Percentiles rank a stretch among this genome's conserved stretches.
Evolutionary conservation across 2,797 vertebrate species (phyloP).

Genomic region (Pseudochirops corinnae): DNA sequence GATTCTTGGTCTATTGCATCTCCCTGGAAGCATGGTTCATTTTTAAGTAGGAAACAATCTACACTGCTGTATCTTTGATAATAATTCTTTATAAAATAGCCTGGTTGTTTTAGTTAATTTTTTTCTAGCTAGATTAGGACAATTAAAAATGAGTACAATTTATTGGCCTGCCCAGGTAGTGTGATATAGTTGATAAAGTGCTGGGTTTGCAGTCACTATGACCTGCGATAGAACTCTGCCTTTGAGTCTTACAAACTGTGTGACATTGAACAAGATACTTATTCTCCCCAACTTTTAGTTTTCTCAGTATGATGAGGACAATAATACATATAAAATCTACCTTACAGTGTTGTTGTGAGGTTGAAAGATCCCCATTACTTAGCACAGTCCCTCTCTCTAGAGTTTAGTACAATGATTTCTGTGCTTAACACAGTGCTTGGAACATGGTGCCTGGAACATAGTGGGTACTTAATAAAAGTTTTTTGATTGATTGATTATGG

Average conservation of each 20-base stretch:
- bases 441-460: background rate
- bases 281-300: background rate
- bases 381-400: background rate
- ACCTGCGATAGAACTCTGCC: background rate
- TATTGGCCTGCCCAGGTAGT: constrained; percentile 51
- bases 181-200: background rate
- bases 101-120: constrained; percentile 56
- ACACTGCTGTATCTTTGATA: constrained; percentile 27
- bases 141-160: constrained; percentile 69
- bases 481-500: background rate
- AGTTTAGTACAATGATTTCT: background rate
- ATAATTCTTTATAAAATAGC: constrained; percentile 49
- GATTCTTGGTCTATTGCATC: constrained; percentile 45
- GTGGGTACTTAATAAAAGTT: background rate
- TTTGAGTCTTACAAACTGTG: background rate
- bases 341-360: background rate
- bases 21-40: constrained; percentile 51
- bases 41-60: constrained; percentile 21
- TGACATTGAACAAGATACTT: background rate
- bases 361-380: background rate
- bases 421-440: background rate
- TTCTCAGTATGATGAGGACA: background rate
- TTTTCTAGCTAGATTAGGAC: constrained; percentile 59
- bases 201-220: background rate
- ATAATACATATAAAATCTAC: background rate